Percentiles rank a stretch among this genome's conserved stretches.
phyloP scores from a whole-genome alignment of 2,888 invertebrate genomes.

The Desoria tigrina region DNA sequence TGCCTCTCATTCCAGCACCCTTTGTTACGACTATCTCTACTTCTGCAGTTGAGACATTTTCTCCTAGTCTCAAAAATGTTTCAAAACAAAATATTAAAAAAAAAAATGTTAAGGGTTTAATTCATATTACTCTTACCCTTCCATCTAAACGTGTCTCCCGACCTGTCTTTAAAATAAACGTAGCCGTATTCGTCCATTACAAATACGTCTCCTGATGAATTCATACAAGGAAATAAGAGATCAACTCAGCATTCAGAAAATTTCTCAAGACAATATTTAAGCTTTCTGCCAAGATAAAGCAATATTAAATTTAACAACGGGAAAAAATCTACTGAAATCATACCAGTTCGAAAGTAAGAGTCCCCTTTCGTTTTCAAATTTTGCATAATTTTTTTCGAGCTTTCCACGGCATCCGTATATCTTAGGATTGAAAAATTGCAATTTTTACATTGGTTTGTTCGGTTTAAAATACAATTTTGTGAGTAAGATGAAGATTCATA shows the following conservation, averaged over 20 bases:
- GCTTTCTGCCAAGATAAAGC: too few relatives aligned
- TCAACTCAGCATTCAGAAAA: background rate
- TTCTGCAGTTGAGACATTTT: constrained; percentile 97
- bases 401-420: constrained; percentile 78
- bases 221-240: constrained; percentile 14
- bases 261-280: too few relatives aligned
- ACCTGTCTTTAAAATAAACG: constrained; percentile 89
- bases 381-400: constrained; percentile 83
- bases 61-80: constrained; percentile 85
- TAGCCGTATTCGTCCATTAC: constrained; percentile 89
- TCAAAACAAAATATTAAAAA: too few relatives aligned
- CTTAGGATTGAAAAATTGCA: constrained; percentile 14
- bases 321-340: constrained; percentile 12
- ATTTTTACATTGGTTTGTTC: background rate
- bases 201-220: constrained; percentile 68
- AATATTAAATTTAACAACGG: constrained; percentile 66
- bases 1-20: constrained; percentile 77
- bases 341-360: constrained; percentile 83
- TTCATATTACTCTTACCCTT: too few relatives aligned
- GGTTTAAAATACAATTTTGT: background rate
- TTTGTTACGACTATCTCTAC: constrained; percentile 90
- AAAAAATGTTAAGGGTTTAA: too few relatives aligned
- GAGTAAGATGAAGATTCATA: background rate
- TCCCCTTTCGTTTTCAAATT: constrained; percentile 90
- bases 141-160: constrained; percentile 86